phyloP scores from a whole-genome alignment of 37 sponge, comb jelly and placozoan species.

The Dysidea cf. avara region DNA sequence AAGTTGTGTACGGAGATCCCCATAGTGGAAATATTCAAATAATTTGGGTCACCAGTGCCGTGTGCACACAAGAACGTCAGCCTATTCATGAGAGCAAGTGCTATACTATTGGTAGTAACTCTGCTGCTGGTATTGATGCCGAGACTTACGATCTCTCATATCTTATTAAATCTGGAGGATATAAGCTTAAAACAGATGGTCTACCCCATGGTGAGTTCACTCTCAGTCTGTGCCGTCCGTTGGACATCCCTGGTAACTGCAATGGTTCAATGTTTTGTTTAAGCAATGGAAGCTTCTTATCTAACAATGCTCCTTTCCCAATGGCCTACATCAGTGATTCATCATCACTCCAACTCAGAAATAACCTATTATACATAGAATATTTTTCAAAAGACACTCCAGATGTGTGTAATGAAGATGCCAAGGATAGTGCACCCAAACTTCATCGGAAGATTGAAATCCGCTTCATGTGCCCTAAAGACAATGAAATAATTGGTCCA shows the following conservation, averaged over 20 bases:
- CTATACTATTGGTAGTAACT: slow-evolving; percentile 33
- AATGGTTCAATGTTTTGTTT: slow-evolving; percentile 34
- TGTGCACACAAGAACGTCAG: slow-evolving; percentile 26
- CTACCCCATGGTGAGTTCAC: slow-evolving; percentile 7
- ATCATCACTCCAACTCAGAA: too few relatives aligned
- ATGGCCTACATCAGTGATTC: too few relatives aligned
- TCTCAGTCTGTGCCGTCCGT: slow-evolving; percentile 50
- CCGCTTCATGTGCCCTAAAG: slow-evolving; percentile 45
- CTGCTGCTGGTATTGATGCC: slow-evolving; percentile 48
- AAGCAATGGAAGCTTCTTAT: background rate
- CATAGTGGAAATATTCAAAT: slow-evolving; percentile 24
- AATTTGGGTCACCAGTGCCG: slow-evolving; percentile 70
- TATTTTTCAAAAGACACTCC: too few relatives aligned
- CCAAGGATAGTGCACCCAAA: too few relatives aligned
- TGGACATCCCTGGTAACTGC: slow-evolving; percentile 4
- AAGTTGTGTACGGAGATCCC: slow-evolving; percentile 46
- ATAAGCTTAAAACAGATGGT: slow-evolving; percentile 18
- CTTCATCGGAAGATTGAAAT: slow-evolving; percentile 14
- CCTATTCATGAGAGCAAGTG: slow-evolving; percentile 59
- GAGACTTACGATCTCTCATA: slow-evolving; percentile 46
- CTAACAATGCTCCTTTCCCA: too few relatives aligned
- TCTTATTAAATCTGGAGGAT: slow-evolving; percentile 47
- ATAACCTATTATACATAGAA: too few relatives aligned
- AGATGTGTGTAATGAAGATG: too few relatives aligned
- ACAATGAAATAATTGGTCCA: slow-evolving; percentile 47